Evolutionary conservation across 30 jellyfish, hydroid and myxozoan genomes (phyloP).

Genomic region (Aurelia aurita): DNA sequence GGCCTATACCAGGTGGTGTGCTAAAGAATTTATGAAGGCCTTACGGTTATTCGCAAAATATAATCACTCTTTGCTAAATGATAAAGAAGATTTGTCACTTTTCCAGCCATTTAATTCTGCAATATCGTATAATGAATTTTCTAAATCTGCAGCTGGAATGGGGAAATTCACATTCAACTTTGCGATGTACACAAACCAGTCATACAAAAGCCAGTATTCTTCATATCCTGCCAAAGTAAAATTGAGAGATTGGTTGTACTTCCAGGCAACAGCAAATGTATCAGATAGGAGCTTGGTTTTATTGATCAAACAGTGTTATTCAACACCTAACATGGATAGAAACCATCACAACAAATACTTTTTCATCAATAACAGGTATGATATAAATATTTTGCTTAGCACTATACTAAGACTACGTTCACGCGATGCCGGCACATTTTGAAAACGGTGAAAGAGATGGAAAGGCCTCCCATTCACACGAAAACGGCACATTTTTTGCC

Average conservation of each 20-base stretch:
- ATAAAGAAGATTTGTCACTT: too few relatives aligned
- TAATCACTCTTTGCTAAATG: too few relatives aligned
- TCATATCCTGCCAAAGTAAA: slow-evolving; percentile 36
- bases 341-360: neutral
- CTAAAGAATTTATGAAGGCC: too few relatives aligned
- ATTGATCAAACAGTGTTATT: slow-evolving; percentile 26
- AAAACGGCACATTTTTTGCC: too few relatives aligned
- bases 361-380: slow-evolving; percentile 39
- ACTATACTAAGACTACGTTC: too few relatives aligned
- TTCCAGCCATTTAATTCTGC: too few relatives aligned
- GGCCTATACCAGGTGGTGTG: too few relatives aligned
- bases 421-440: too few relatives aligned
- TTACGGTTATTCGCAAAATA: too few relatives aligned
- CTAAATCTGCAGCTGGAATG: slow-evolving; percentile 17
- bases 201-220: neutral
- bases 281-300: slow-evolving; percentile 15
- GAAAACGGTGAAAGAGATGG: too few relatives aligned
- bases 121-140: neutral
- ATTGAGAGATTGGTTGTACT: slow-evolving; percentile 46
- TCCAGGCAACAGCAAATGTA: slow-evolving; percentile 24
- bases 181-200: slow-evolving; percentile 18
- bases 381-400: neutral
- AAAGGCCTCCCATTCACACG: too few relatives aligned
- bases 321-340: slow-evolving; percentile 38
- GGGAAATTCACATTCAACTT: slow-evolving; percentile 30